phyloP scores from a whole-genome alignment of 2,888 invertebrate genomes.

The Aromia moschata region DNA sequence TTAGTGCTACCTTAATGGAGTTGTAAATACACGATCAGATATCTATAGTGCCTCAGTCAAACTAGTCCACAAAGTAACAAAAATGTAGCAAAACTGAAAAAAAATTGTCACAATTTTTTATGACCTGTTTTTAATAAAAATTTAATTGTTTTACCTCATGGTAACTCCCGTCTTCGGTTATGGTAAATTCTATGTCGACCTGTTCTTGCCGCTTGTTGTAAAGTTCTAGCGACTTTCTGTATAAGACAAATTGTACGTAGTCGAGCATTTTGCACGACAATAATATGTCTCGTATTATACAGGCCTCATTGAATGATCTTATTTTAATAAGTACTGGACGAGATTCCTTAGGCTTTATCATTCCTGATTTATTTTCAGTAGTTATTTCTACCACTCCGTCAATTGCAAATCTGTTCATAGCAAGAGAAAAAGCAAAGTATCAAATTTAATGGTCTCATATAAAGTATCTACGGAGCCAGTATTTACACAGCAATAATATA shows the following conservation, averaged over 20 bases:
- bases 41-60: no score
- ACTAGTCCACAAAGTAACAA: no score
- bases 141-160: slow-evolving; percentile 57
- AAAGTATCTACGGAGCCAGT: no score
- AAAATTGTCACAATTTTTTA: no score
- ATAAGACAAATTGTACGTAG: slow-evolving; percentile 55
- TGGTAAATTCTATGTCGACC: slow-evolving; percentile 57
- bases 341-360: slow-evolving; percentile 57
- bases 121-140: no score
- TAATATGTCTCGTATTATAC: slow-evolving; percentile 48
- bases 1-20: no score
- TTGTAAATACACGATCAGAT: no score
- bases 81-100: no score
- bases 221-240: slow-evolving; percentile 53
- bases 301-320: slow-evolving; percentile 53
- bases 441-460: no score
- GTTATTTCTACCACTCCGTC: slow-evolving; percentile 37
- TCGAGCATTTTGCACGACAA: slow-evolving; percentile 60
- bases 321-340: slow-evolving; percentile 57
- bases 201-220: slow-evolving; percentile 34
- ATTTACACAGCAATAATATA: no score
- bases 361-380: slow-evolving; percentile 45
- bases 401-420: no score
- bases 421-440: no score
- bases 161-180: slow-evolving; percentile 58